phyloP scores from a whole-genome alignment of 2,888 invertebrate genomes.

The Brachylomia viminalis region DNA sequence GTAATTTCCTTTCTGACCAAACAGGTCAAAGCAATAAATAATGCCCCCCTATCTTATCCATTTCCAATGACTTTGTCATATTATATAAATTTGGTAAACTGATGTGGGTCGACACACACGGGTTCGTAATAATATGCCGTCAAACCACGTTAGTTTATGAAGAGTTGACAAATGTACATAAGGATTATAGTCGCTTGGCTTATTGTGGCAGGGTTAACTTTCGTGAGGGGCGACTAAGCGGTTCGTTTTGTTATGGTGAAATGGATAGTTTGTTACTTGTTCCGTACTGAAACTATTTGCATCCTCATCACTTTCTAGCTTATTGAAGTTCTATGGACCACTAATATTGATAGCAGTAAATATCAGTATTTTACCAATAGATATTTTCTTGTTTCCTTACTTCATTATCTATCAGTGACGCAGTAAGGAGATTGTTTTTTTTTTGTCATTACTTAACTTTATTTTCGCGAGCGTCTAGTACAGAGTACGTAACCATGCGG shows the following conservation, averaged over 20 bases:
- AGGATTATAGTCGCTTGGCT: constrained; percentile 29
- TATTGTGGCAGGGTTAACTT: constrained; percentile 11
- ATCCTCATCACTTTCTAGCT: not conserved
- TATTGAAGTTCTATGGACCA: not conserved
- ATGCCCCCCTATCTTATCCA: not conserved
- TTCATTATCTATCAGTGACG: not conserved
- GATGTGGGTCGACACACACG: constrained; percentile 56
- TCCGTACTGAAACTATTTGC: not conserved
- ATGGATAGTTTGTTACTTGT: not conserved
- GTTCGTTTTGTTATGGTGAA: not conserved
- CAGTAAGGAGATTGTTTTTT: too few relatives aligned
- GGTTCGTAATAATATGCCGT: constrained; percentile 33
- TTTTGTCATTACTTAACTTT: not conserved
- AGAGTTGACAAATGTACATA: constrained; percentile 35
- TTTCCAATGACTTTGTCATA: constrained; percentile 41
- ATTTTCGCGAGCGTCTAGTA: not conserved
- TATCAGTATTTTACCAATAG: not conserved
- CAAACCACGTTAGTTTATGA: constrained; percentile 42
- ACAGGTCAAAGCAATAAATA: constrained; percentile 29
- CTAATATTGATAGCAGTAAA: not conserved
- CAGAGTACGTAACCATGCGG: not conserved
- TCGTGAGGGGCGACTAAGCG: not conserved
- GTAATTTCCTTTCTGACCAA: constrained; percentile 15
- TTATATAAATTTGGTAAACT: constrained; percentile 57
- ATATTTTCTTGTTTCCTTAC: not conserved